Base-by-base conservation (phyloP, 2,113 vertebrate species). In the Rhea americana region DNA sequence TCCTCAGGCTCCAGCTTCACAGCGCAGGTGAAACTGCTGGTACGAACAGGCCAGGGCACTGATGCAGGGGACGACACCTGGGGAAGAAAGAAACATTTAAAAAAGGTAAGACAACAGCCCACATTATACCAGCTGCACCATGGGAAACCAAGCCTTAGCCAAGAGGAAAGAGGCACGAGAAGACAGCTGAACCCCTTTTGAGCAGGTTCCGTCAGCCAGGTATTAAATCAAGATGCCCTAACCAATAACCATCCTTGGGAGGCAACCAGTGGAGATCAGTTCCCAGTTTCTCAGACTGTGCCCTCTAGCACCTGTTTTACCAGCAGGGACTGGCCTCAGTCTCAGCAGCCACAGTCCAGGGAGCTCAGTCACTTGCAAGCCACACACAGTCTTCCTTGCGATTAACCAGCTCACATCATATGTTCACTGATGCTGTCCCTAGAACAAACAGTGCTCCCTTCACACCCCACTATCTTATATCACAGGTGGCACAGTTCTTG, bases 41-140 rank as follows among this genome's bases (percentile, higher is more conserved):
- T 82, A 80, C 81, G 81, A 83, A 62, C 45, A 82, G 71, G 30
- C 59, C 65, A 59, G 59, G 35, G 86, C 87, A 85, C 79, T 21
- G 48, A 83, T 21, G 73, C 80, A 87, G 81, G 71, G 59, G 61
- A 24, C 14, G 58, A 63, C 25, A 84, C 72, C 95, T 95, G 89
- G n/a, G 25, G 87, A 91, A 91, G 53, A 88, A 91, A 74, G 28
- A 83, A 89, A 63, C 22, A 28, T 35, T 53, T 30, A 22, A 22
- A 41, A 58, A 58, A 19, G 43, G 66, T 63, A 62, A 72, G 51
- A 56, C 5, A 9, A 32, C 32, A 53, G 56, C 21, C 26, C 8
- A 28, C 8, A 3, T 7, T 28, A 19, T 17, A 22, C 13, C 43
- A 58, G 37, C 35, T 32, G 37, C 25, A 28, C 47, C 6, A 9